Conservation (phyloP, 2,888 invertebrate genomes). For the Cloeon dipterum region DNA sequence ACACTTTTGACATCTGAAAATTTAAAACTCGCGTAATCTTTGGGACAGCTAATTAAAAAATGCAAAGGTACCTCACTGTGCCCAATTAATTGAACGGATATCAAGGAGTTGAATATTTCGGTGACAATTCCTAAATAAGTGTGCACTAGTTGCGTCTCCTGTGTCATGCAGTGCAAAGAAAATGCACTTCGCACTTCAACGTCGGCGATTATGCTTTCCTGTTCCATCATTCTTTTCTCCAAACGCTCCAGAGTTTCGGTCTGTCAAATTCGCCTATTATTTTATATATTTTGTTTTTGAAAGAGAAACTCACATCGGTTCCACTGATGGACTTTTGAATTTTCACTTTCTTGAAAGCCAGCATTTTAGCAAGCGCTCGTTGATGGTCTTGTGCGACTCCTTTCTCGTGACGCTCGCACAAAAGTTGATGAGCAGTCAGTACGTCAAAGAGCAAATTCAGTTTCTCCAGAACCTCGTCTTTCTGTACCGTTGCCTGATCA, state of each 20-base stretch:
- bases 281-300: too few relatives aligned
- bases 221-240: slow-evolving; percentile 34
- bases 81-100: slow-evolving; percentile 25
- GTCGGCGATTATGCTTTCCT: slow-evolving; percentile 34
- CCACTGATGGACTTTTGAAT: slow-evolving; percentile 36
- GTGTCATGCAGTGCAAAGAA: slow-evolving; percentile 33
- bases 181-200: slow-evolving; percentile 34
- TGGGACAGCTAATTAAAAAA: background rate
- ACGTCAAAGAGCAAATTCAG: slow-evolving; percentile 27
- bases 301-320: too few relatives aligned
- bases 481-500: slow-evolving; percentile 26
- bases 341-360: slow-evolving; percentile 32
- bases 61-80: slow-evolving; percentile 26
- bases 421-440: slow-evolving; percentile 26
- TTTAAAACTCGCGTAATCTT: too few relatives aligned
- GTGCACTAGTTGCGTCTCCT: slow-evolving; percentile 35
- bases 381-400: slow-evolving; percentile 36
- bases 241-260: slow-evolving; percentile 33
- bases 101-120: slow-evolving; percentile 28
- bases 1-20: too few relatives aligned
- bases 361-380: slow-evolving; percentile 31
- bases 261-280: too few relatives aligned
- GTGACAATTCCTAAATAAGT: slow-evolving; percentile 33
- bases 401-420: slow-evolving; percentile 34
- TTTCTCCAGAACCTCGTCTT: slow-evolving; percentile 28